A percentile compares a stretch with the other conserved stretches of the same genome.
phyloP scores from a whole-genome alignment of 2,797 vertebrate genomes.

The Vireo griseus region DNA sequence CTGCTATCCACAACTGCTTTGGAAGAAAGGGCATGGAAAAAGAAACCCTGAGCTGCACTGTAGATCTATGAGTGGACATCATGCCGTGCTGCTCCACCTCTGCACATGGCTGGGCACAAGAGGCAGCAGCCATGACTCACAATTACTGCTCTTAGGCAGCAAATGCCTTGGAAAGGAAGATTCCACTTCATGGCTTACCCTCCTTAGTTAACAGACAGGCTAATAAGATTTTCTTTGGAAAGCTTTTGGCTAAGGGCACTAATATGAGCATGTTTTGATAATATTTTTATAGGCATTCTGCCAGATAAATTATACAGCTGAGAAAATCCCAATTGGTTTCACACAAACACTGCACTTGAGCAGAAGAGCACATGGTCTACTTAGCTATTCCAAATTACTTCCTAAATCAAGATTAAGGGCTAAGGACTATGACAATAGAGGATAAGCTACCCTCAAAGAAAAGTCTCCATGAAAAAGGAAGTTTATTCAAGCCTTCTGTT shows the following conservation, averaged over 20 bases:
- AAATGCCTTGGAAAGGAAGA: not conserved
- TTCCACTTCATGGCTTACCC: not conserved
- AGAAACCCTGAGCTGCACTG: not conserved
- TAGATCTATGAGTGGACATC: not conserved
- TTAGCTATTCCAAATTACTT: not conserved
- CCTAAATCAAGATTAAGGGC: not conserved
- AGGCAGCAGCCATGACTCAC: not conserved
- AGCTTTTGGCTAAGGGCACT: not conserved
- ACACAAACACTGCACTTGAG: not conserved
- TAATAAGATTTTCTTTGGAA: not conserved
- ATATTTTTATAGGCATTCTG: not conserved
- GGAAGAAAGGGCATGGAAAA: accelerated
- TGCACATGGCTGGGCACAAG: not conserved
- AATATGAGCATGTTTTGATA: not conserved
- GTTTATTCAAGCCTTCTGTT: not conserved
- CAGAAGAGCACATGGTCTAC: not conserved
- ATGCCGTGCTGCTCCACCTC: accelerated
- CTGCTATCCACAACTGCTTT: not conserved
- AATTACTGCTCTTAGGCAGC: not conserved
- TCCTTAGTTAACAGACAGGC: not conserved
- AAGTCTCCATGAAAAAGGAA: not conserved
- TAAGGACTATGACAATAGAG: not conserved
- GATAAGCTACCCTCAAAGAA: not conserved
- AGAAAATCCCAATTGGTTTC: not conserved
- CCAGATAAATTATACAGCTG: not conserved